A percentile compares a stretch with the other conserved stretches of the same genome.
Evolutionary conservation across 2,888 invertebrate genomes (phyloP).

Genomic region (Coenonympha glycerion): DNA sequence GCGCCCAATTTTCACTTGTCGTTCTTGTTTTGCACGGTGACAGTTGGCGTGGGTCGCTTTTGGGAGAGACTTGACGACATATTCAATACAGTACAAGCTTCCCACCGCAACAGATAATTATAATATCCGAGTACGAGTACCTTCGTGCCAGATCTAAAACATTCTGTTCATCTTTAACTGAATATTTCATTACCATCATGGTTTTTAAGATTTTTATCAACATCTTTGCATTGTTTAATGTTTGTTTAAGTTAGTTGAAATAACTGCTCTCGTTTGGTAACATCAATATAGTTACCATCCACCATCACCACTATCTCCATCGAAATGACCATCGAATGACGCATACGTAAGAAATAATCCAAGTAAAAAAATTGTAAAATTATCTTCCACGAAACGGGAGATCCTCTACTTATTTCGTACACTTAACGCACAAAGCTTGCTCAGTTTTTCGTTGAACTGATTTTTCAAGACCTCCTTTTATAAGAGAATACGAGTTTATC

Average conservation of each 20-base stretch:
- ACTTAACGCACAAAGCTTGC: neutral
- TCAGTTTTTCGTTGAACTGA: neutral
- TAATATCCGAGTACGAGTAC: neutral
- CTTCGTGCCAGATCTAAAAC: neutral
- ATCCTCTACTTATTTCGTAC: neutral
- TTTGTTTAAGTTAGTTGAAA: too few species aligned
- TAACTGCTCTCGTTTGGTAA: too few species aligned
- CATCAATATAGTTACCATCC: too few species aligned
- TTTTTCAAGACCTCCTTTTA: neutral
- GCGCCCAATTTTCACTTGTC: constrained; percentile 70
- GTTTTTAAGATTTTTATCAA: too few species aligned
- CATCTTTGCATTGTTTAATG: too few species aligned
- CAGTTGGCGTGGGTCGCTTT: constrained; percentile 62
- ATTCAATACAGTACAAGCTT: neutral
- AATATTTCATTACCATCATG: too few species aligned
- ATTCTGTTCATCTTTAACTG: too few species aligned
- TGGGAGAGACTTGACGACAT: constrained; percentile 7
- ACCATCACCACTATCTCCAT: too few species aligned
- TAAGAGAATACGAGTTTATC: constrained; percentile 1
- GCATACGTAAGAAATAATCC: too few species aligned
- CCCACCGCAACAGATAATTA: neutral
- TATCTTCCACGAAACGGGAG: neutral
- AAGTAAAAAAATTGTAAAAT: neutral
- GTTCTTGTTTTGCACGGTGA: constrained; percentile 61
- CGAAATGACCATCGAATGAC: too few species aligned